Evolutionary conservation across 2,113 vertebrate species (phyloP), one percentile per base, ranked within the genome.

Genomic region (Chloroceryle aenea): DNA sequence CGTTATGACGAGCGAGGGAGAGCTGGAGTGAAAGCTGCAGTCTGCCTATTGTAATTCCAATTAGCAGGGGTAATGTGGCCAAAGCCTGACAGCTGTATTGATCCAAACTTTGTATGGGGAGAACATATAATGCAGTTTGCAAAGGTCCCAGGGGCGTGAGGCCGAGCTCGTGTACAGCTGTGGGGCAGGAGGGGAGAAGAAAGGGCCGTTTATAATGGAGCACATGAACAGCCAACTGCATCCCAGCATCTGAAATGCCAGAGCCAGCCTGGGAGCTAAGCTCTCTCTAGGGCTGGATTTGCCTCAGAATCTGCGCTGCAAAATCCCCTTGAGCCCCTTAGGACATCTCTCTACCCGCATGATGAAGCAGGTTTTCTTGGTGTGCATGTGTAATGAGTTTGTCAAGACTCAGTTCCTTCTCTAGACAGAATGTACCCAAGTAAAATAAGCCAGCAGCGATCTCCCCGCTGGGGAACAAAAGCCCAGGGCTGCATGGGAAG

Each of bases 11-110:
- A 93, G 93, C 27, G 85, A 59, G 62, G 62, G 83, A 52, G 87
- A 52, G 95, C 78, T 91, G 67, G 94, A 96, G 85, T 55, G 93
- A 91, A 22, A 81, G 87, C 96, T 95, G 87, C 75, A 87, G 87
- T 17, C 85, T 95, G 93, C 89, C 94, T 91, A 9, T 85, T 89
- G 78, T 89, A 69, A 85, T 95, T 90, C 85, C 91, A 96, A 86
- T 96, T 95, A 97, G 94, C 72, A 85, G 91, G 71, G 89, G n/a
- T 55, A 61, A 55, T 2, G 59, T 94, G 96, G 89, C 81, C 64
- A 8, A 30, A 71, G 89, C 63, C 79, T 91, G 95, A 75, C 95
- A 90, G 93, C 87, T 91, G 78, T 59, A 97, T 94, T 56, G 95
- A 96, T 90, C 96, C 81, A 18, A 32, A 1, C 56, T 75, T 48